A percentile compares a stretch with the other conserved stretches of the same genome.
Evolutionary conservation across 1,140 invertebrate genomes (phyloP).

Genomic region (Pissodes strobi): DNA sequence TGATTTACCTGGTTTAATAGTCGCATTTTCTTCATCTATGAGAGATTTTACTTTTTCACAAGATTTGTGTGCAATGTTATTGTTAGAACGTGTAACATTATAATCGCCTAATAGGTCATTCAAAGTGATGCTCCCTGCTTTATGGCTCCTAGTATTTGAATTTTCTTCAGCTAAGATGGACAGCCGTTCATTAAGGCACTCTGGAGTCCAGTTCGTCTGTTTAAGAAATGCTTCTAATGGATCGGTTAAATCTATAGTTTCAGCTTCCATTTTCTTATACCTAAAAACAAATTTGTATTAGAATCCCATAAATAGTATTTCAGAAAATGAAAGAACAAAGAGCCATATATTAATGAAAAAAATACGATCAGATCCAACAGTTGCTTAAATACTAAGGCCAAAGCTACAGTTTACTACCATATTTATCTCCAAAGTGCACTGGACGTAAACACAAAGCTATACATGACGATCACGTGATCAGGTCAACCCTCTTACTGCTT

Average conservation of each 20-base stretch:
- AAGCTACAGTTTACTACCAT: too few species aligned
- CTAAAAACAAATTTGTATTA: conserved; percentile 6
- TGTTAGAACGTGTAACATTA: neutral
- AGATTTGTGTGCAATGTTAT: neutral
- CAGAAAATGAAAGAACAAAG: too few species aligned
- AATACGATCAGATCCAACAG: too few species aligned
- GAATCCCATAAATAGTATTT: too few species aligned
- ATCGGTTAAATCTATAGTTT: conserved; percentile 28
- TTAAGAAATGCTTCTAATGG: conserved; percentile 15
- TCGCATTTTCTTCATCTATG: neutral
- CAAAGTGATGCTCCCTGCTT: neutral
- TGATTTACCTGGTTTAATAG: too few species aligned
- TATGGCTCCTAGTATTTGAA: neutral
- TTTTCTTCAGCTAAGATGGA: neutral
- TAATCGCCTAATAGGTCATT: neutral
- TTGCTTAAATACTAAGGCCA: too few species aligned
- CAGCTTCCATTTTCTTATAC: conserved; percentile 19
- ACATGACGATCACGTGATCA: too few species aligned
- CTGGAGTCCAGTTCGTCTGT: conserved; percentile 6
- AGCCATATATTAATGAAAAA: too few species aligned
- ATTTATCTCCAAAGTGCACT: too few species aligned
- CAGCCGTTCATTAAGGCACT: conserved; percentile 5
- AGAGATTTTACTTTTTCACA: neutral
- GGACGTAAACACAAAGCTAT: too few species aligned
- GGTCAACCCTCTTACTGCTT: too few species aligned